A percentile compares a stretch with the other conserved stretches of the same genome.
phyloP scores from a whole-genome alignment of 2,888 invertebrate species.

The Dastarcus helophoroides region DNA sequence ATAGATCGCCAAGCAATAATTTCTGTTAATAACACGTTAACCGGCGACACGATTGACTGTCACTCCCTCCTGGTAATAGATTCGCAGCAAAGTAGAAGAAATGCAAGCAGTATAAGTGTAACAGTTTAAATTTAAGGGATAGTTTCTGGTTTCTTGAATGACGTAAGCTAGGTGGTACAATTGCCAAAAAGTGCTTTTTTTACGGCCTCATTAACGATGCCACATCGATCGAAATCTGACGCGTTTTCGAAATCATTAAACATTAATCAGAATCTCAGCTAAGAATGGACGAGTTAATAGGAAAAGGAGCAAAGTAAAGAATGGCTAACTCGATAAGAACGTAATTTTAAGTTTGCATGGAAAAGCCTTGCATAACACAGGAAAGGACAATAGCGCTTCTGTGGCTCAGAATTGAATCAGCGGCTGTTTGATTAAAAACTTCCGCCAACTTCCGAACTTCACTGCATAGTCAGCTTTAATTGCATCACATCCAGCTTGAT shows the following conservation, averaged over 20 bases:
- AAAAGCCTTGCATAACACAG: slow-evolving; percentile 26
- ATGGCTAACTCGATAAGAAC: slow-evolving; percentile 31
- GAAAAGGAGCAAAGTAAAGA: slow-evolving; percentile 14
- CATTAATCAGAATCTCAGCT: slow-evolving; percentile 4
- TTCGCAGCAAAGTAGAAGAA: too few species aligned
- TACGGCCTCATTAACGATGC: too few species aligned
- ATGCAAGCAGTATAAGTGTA: too few species aligned
- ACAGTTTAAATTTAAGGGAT: too few species aligned
- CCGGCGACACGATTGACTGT: too few species aligned
- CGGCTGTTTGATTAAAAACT: slow-evolving; percentile 34
- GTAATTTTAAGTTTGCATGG: slow-evolving; percentile 31
- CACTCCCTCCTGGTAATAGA: too few species aligned
- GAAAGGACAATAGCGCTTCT: slow-evolving; percentile 30
- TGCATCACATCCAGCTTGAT: slow-evolving; percentile 30
- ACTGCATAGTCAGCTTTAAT: slow-evolving; percentile 30
- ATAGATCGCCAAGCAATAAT: too few species aligned
- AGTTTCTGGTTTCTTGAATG: too few species aligned
- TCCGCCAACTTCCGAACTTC: slow-evolving; percentile 28
- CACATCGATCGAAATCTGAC: too few species aligned
- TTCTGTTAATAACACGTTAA: too few species aligned
- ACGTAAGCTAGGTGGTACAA: too few species aligned
- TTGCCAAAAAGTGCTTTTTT: too few species aligned
- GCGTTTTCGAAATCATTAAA: slow-evolving; percentile 7
- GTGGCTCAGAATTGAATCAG: slow-evolving; percentile 31
- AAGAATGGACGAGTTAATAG: slow-evolving; percentile 1